Evolutionary conservation across 2,888 invertebrate species (phyloP).

Genomic region (Andrena hattorfiana): DNA sequence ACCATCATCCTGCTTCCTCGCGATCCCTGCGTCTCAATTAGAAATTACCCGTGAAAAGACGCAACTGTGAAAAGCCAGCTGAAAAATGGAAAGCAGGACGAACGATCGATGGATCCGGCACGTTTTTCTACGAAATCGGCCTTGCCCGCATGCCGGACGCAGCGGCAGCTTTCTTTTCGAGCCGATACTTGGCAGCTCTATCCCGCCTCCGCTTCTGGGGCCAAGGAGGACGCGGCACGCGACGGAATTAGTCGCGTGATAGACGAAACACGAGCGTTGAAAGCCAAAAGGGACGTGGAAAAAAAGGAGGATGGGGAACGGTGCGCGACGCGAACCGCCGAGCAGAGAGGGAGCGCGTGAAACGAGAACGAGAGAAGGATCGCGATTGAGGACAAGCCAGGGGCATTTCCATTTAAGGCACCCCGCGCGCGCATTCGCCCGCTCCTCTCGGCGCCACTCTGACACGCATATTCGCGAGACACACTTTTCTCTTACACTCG

Average conservation of each 20-base stretch:
- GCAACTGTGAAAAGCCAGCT: too few relatives aligned
- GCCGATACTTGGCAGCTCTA: background rate
- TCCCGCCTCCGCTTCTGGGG: background rate
- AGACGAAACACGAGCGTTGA: background rate
- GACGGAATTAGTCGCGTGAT: constrained; percentile 13
- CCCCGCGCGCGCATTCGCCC: constrained; percentile 45
- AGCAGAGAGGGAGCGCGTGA: background rate
- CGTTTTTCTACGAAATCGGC: too few relatives aligned
- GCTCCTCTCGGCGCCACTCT: constrained; percentile 53
- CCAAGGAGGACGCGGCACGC: constrained; percentile 10
- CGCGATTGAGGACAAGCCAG: constrained; percentile 65
- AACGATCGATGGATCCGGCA: too few relatives aligned
- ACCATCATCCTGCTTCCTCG: background rate
- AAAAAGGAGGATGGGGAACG: too few relatives aligned
- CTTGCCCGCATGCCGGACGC: too few relatives aligned
- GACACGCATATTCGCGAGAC: constrained; percentile 49
- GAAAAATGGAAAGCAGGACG: too few relatives aligned
- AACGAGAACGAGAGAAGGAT: constrained; percentile 39
- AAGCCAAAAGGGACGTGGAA: background rate
- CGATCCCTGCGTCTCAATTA: too few relatives aligned
- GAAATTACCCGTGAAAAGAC: too few relatives aligned
- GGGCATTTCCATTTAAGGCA: constrained; percentile 71
- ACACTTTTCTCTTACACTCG: background rate
- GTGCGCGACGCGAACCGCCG: background rate
- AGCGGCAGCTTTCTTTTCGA: background rate